phyloP scores from a whole-genome alignment of 2,888 invertebrate genomes.

The Mythimna loreyi region DNA sequence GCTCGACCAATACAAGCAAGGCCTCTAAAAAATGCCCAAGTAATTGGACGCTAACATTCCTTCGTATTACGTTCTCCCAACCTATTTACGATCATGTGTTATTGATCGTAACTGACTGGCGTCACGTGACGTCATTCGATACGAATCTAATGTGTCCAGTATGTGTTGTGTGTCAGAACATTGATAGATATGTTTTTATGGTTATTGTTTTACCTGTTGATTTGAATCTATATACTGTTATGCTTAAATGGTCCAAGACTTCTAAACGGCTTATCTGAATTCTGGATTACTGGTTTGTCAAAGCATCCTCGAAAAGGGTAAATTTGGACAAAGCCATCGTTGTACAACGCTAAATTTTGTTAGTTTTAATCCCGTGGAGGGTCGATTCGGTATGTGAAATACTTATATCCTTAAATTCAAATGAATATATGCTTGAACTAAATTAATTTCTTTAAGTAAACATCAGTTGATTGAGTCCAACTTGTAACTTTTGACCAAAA shows the following conservation, averaged over 20 bases:
- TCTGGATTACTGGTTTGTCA: no score
- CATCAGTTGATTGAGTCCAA: no score
- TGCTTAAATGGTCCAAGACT: not conserved
- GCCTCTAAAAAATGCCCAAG: conserved; percentile 1
- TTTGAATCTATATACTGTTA: not conserved
- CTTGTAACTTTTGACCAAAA: no score
- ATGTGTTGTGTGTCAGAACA: conserved; percentile 15
- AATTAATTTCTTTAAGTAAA: no score
- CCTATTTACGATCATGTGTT: conserved; percentile 20
- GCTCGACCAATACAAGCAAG: not conserved
- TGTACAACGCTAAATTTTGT: no score
- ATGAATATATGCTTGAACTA: no score
- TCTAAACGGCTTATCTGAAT: no score
- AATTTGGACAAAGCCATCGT: no score
- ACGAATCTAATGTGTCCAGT: conserved; percentile 26
- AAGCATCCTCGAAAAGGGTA: no score
- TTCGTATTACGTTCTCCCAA: conserved; percentile 16
- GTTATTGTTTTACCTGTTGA: conserved; percentile 6
- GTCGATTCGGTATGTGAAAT: no score
- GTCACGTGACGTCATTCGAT: conserved; percentile 30
- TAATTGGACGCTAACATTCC: conserved; percentile 38
- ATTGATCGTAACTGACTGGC: conserved; percentile 9
- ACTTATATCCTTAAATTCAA: no score
- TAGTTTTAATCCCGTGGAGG: no score
- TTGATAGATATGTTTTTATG: conserved; percentile 19